Percentiles rank a stretch among this genome's conserved stretches.
Evolutionary conservation across 2,113 vertebrate genomes (phyloP).

Genomic region (Halcyon malimbica): DNA sequence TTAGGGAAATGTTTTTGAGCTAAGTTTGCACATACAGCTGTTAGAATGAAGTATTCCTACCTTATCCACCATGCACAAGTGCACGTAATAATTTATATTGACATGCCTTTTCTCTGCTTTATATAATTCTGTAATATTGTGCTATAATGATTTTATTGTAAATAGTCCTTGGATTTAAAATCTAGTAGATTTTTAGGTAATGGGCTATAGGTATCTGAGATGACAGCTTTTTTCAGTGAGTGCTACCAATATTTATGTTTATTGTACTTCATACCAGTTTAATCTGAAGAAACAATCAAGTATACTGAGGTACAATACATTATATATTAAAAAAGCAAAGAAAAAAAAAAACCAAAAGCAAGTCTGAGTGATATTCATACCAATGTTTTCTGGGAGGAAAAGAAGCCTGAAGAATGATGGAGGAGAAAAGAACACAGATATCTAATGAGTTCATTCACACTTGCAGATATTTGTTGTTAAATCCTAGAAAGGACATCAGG

Average conservation of each 20-base stretch:
- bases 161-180: not conserved
- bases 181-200: not conserved
- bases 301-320: not conserved
- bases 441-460: not conserved
- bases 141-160: not conserved
- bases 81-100: not conserved
- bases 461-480: not conserved
- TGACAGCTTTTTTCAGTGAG: not conserved
- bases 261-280: not conserved
- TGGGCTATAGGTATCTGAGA: not conserved
- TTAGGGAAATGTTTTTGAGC: not conserved
- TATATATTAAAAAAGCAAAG: not conserved
- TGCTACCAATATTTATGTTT: not conserved
- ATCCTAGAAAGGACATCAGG: not conserved
- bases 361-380: not conserved
- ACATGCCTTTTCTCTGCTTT: not conserved
- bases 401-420: not conserved
- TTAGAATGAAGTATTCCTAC: not conserved
- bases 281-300: not conserved
- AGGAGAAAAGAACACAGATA: not conserved
- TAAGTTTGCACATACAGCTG: not conserved
- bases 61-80: not conserved
- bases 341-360: fast-evolving
- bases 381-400: not conserved
- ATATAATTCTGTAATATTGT: not conserved